phyloP scores from a whole-genome alignment of 2,888 invertebrate species.

The Drosophila acutilabella region DNA sequence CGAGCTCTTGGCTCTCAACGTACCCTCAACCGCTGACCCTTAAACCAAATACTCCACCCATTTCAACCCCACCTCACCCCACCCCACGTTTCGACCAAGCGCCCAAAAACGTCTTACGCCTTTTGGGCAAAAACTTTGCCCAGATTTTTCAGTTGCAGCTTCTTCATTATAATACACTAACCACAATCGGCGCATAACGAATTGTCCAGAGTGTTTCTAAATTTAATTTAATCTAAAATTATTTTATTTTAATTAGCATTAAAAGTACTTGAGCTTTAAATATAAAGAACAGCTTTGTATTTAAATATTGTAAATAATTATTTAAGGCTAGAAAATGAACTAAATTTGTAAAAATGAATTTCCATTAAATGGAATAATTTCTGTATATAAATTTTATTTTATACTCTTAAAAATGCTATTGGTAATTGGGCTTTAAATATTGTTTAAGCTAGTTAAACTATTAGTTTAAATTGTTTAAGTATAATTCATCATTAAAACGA shows the following conservation, averaged over 20 bases:
- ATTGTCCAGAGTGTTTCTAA: neutral
- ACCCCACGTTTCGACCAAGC: neutral
- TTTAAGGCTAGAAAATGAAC: neutral
- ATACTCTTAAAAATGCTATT: neutral
- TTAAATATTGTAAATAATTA: neutral
- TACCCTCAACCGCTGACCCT: conserved; percentile 29
- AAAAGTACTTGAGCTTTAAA: neutral
- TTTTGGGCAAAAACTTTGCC: conserved; percentile 67
- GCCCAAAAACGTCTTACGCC: conserved; percentile 64
- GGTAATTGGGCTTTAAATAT: neutral
- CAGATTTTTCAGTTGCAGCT: conserved; percentile 69
- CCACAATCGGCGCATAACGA: neutral
- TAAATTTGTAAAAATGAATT: too few relatives aligned
- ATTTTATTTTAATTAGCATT: neutral
- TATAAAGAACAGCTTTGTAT: neutral
- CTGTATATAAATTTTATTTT: neutral
- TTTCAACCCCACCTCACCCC: neutral
- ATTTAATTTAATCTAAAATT: too few relatives aligned
- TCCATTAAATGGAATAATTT: neutral
- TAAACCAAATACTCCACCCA: conserved; percentile 4
- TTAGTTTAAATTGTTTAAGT: neutral
- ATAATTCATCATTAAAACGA: too few relatives aligned
- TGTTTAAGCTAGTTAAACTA: neutral
- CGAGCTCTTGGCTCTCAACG: conserved; percentile 14
- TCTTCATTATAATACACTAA: conserved; percentile 60